Conservation (phyloP, 1,140 invertebrate species). For the Zaprionus africanus region DNA sequence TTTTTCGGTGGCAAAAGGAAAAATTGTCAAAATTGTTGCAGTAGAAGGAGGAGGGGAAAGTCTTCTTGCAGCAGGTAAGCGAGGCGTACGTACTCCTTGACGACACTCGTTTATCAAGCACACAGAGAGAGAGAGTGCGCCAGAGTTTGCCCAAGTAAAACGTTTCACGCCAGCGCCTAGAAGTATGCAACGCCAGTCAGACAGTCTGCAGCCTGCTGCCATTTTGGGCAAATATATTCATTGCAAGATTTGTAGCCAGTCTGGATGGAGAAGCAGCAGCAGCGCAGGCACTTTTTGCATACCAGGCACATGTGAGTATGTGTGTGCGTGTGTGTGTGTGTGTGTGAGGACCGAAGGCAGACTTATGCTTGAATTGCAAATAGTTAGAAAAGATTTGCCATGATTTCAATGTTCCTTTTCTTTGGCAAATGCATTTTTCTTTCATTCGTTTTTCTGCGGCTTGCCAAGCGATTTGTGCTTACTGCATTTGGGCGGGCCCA, state of each 20-base stretch:
- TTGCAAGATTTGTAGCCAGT: slow-evolving; percentile 70
- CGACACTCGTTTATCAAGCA: slow-evolving; percentile 71
- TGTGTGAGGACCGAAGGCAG: slow-evolving; percentile 34
- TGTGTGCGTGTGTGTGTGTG: slow-evolving; percentile 1
- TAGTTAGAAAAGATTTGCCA: slow-evolving; percentile 80
- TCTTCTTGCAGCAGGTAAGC: slow-evolving; percentile 50
- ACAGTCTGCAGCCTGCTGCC: slow-evolving; percentile 40
- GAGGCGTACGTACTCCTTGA: slow-evolving; percentile 28
- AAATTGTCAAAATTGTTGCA: slow-evolving; percentile 70
- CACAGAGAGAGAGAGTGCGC: neutral
- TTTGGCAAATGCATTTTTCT: slow-evolving; percentile 48
- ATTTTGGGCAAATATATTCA: slow-evolving; percentile 73
- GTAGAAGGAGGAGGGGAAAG: neutral
- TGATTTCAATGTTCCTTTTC: slow-evolving; percentile 66
- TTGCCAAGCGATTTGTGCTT: slow-evolving; percentile 74
- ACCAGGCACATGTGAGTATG: slow-evolving; percentile 26
- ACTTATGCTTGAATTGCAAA: slow-evolving; percentile 83
- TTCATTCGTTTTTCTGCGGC: slow-evolving; percentile 24
- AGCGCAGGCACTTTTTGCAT: slow-evolving; percentile 60
- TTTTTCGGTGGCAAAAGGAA: slow-evolving; percentile 16
- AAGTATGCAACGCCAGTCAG: slow-evolving; percentile 52
- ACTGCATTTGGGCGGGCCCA: slow-evolving; percentile 72
- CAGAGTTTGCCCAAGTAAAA: slow-evolving; percentile 49
- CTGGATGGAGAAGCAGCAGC: slow-evolving; percentile 32
- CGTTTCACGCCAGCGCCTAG: slow-evolving; percentile 76